Base-by-base conservation (phyloP, 2,888 invertebrate species). In the Mycogona germanica region DNA sequence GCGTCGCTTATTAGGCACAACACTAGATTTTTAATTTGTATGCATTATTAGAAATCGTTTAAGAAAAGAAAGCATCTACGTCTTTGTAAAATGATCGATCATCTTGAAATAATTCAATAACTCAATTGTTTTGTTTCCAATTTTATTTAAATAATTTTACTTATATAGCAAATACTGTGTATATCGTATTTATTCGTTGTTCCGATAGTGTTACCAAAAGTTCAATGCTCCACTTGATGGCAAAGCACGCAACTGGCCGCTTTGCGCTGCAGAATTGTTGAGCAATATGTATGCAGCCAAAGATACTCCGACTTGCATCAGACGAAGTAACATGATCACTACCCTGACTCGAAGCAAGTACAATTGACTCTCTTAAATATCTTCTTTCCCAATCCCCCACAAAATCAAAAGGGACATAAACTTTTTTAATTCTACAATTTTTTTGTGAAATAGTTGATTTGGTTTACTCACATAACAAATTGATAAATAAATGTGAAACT, bases 241-340 rank as follows among this genome's bases (percentile, higher is more conserved):
- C 9, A 57, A 58, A 3, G 58, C 65, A 0, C 60, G 65, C 45
- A 60, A 64, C 7, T 73, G 81, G 59, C 83, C 92, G 1, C 71
- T 95, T 37, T 95, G 96, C 68, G 83, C 92, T n/a, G 72, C 91
- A 2, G 84, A 95, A 70, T 74, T 96, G 62, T 79, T 79, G 59
- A 78, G 86, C 0, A 86, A 87, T 63, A 96, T 96, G 95, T 83
- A 79, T 70, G 92, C 87, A 2, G 87, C 93, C 1, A 82, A 85
- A 1, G 82, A 87, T 68, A 82, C 87, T 2, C 80, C 80, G 61
- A 83, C 87, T 1, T 96, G 96, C 67, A 74, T 87, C 48, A 77
- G 87, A 60, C 77, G 89, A 64, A 79, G 70, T 59, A 63, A 65
- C 42, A 62, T 70, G 35, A 61, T 70, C 32, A 65, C 64, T 23